phyloP scores from a whole-genome alignment of 1,140 invertebrate genomes.

The Heliconius himera region DNA sequence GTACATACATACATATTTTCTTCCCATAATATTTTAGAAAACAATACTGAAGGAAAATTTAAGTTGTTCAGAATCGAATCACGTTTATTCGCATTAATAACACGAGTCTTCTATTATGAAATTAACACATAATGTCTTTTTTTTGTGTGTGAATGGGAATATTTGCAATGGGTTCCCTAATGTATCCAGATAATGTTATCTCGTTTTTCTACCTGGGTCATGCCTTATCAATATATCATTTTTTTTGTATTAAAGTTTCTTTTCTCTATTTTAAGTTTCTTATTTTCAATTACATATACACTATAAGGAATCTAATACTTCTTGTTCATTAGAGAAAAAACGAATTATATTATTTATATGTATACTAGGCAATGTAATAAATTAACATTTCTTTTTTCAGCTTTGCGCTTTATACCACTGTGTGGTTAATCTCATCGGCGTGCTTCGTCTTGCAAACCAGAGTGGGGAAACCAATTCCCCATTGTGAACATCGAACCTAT shows the following conservation, averaged over 20 bases:
- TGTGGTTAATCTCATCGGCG: no score
- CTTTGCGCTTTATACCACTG: background rate
- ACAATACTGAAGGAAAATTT: constrained; percentile 26
- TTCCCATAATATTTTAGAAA: constrained; percentile 19
- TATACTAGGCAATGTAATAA: background rate
- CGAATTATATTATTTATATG: no score
- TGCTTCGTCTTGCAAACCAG: no score
- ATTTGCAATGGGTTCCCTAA: constrained; percentile 59
- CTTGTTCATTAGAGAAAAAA: no score
- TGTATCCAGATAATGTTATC: background rate
- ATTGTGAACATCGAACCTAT: no score
- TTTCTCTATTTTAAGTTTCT: no score
- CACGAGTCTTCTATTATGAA: constrained; percentile 48
- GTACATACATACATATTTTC: background rate
- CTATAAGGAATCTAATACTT: no score
- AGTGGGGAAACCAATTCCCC: no score
- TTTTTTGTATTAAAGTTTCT: background rate
- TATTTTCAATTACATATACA: no score
- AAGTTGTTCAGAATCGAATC: constrained; percentile 5
- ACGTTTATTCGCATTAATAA: constrained; percentile 26
- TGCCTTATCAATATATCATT: background rate
- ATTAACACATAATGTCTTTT: constrained; percentile 58
- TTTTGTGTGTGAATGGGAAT: constrained; percentile 54
- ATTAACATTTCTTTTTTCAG: background rate
- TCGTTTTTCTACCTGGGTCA: background rate